phyloP scores from a whole-genome alignment of 2,113 vertebrate genomes.

The Lanius ludovicianus region DNA sequence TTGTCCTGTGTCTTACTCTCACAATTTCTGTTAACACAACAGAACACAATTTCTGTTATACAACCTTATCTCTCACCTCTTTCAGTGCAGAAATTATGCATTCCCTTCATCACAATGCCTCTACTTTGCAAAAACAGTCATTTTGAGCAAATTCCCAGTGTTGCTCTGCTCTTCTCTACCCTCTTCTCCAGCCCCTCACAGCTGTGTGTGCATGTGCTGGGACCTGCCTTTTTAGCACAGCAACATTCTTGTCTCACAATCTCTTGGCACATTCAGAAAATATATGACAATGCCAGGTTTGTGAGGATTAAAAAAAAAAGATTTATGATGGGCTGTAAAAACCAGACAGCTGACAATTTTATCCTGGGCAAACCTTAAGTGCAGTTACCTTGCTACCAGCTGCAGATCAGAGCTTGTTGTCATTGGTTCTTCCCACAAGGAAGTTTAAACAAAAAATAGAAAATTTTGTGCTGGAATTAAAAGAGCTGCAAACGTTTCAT shows the following conservation, averaged over 20 bases:
- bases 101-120: neutral
- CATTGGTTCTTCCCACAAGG: neutral
- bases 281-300: neutral
- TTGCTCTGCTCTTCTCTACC: neutral
- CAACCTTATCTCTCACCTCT: neutral
- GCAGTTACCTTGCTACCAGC: neutral
- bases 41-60: neutral
- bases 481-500: neutral
- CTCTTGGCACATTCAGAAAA: neutral
- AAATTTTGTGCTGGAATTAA: neutral
- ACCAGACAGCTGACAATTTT: neutral
- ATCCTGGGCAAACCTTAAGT: neutral
- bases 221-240: constrained; percentile 30
- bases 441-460: neutral
- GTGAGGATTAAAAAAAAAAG: neutral
- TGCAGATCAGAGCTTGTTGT: neutral
- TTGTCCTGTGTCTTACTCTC: neutral
- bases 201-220: neutral
- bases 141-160: neutral
- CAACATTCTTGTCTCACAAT: constrained; percentile 27
- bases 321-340: constrained; percentile 20
- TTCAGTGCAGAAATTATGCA: neutral
- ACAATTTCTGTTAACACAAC: neutral
- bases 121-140: neutral
- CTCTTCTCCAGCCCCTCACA: neutral